Percentiles rank a stretch among this genome's conserved stretches.
Evolutionary conservation across 2,888 invertebrate species (phyloP).

Genomic region (Tetranychus truncatus): DNA sequence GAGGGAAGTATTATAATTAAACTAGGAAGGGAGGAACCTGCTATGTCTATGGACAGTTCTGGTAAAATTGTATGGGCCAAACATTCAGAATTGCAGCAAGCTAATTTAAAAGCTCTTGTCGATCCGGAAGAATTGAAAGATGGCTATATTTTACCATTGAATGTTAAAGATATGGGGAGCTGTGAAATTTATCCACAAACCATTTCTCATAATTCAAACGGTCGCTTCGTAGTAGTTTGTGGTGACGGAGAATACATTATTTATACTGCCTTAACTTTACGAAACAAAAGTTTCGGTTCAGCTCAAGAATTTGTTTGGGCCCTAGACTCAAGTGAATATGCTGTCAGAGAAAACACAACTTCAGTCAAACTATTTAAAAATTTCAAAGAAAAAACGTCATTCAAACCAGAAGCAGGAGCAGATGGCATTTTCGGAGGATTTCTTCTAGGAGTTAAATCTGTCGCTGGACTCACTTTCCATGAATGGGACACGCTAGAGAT

Average conservation of each 20-base stretch:
- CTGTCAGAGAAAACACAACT: slow-evolving; percentile 62
- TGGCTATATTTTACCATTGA: slow-evolving; percentile 76
- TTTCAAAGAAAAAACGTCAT: slow-evolving; percentile 87
- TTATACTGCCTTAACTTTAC: slow-evolving; percentile 94
- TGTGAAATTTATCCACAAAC: slow-evolving; percentile 99
- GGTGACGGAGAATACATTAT: slow-evolving; percentile 99
- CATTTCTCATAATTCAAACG: slow-evolving; percentile 94
- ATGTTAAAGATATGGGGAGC: slow-evolving; percentile 95
- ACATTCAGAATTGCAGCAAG: slow-evolving; percentile 95
- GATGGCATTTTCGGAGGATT: slow-evolving; percentile 85
- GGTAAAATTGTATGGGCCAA: slow-evolving; percentile 98
- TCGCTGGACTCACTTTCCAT: slow-evolving; percentile 79
- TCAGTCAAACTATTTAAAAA: slow-evolving; percentile 88
- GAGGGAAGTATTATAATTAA: slow-evolving; percentile 89
- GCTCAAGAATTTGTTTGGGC: slow-evolving; percentile 99
- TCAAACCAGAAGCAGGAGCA: slow-evolving; percentile 89
- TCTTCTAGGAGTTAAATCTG: slow-evolving; percentile 73
- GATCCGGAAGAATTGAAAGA: slow-evolving; percentile 52
- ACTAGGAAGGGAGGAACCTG: slow-evolving; percentile 92
- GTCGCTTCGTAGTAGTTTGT: slow-evolving; percentile 83
- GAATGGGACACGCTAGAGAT: slow-evolving; percentile 90
- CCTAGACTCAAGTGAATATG: slow-evolving; percentile 71
- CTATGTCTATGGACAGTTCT: slow-evolving; percentile 93
- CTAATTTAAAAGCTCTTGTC: slow-evolving; percentile 64
- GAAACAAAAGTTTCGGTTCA: slow-evolving; percentile 95